Evolutionary conservation across 2,113 vertebrate genomes (phyloP), one percentile per base, ranked within the genome.

Genomic region (Tupaia chinensis): DNA sequence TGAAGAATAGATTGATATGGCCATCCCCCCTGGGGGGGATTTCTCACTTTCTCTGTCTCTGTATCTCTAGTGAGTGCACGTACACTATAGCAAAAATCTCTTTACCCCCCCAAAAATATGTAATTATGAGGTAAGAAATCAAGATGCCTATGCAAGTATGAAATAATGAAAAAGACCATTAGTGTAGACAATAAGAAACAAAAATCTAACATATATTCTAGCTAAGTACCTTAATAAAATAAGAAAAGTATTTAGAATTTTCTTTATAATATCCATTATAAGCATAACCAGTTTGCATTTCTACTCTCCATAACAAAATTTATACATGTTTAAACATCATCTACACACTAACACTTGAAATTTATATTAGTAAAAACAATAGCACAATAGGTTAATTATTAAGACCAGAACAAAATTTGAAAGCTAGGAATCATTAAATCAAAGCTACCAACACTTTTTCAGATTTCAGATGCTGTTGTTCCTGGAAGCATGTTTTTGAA

Each of bases 151-250:
- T 9, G 23, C 27, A 96, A 69, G n/a, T n/a, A 68, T 2, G 0
- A 95, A 78, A 66, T 16, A 86, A 79, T 92, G 88, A 23, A 89
- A 89, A 92, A 95, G 65, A 85, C 87, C 95, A 89, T 8, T 72
- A 68, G 23, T 84, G n/a, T 4, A 84, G 77, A 80, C 32, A 76
- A 12, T 63, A 13, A 96, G 91, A 94, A 98, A 86, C n/a, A 27
- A 89, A 93, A 65, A 83, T 29, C 93, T 72, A 12, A 56, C 54
- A 91, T 20, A 16, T 3, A 90, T 63, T 12, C n/a, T 84, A 72
- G 94, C 65, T 95, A 89, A 97, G 93, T 93, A 95, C 0, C 79
- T 94, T 12, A 23, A 0, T 70, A 77, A 94, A 97, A 95, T 97
- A 60, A 74, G 0, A 97, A 85, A 89, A 65, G 74, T 85, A 90